Evolutionary conservation across 2,113 vertebrate genomes (phyloP).

Genomic region (Ceyx melanurus): DNA sequence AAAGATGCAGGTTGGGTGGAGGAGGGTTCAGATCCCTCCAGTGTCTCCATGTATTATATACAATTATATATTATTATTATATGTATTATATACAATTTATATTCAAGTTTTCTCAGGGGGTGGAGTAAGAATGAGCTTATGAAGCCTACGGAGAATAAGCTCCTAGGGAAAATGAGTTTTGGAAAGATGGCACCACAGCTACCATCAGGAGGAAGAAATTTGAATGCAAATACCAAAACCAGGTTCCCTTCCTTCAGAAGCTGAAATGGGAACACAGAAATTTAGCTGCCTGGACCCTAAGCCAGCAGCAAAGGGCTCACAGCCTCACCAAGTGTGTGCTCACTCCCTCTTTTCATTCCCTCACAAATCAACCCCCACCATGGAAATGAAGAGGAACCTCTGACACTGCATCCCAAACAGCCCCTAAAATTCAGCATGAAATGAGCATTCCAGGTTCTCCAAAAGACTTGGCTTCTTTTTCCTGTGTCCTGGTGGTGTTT

Average conservation of each 20-base stretch:
- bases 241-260: not conserved
- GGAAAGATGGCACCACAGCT: not conserved
- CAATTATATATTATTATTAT: not conserved
- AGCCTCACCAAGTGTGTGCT: not conserved
- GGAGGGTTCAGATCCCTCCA: fast-evolving
- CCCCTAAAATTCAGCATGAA: not conserved
- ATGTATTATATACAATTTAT: not conserved
- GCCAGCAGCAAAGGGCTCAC: too few relatives aligned
- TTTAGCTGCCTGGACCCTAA: not conserved
- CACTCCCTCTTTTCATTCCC: not conserved
- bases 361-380: not conserved
- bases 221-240: not conserved
- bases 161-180: not conserved
- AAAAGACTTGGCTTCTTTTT: not conserved
- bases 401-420: not conserved
- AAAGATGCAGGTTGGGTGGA: not conserved
- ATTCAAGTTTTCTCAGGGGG: not conserved
- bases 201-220: not conserved
- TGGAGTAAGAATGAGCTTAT: too few relatives aligned
- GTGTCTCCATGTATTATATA: not conserved
- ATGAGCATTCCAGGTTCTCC: not conserved
- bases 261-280: not conserved
- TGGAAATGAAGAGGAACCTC: not conserved
- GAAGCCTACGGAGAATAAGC: not conserved
- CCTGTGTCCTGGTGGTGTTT: not conserved